Conservation (phyloP, 2,888 invertebrate genomes). For the Coelinius sp. region DNA sequence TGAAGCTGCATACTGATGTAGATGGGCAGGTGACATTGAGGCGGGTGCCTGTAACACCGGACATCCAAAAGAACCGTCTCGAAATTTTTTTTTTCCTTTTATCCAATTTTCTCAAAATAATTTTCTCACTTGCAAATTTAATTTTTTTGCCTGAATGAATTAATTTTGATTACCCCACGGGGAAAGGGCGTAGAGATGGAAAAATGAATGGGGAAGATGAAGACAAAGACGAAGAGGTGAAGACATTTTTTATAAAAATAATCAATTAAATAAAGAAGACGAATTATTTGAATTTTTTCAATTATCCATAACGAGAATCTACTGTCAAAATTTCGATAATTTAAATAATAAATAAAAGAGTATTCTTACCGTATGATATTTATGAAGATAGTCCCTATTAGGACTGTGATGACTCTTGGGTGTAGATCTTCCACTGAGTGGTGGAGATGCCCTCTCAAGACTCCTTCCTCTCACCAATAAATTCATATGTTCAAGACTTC, state of each 20-base stretch:
- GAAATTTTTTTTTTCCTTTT: slow-evolving; percentile 29
- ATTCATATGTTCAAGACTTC: slow-evolving; percentile 96
- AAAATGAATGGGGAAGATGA: background rate
- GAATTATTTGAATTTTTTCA: background rate
- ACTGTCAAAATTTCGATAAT: background rate
- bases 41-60: slow-evolving; percentile 82
- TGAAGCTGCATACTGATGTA: slow-evolving; percentile 79
- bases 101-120: slow-evolving; percentile 40
- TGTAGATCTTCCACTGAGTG: slow-evolving; percentile 91
- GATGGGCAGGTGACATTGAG: slow-evolving; percentile 90
- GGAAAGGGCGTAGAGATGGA: background rate
- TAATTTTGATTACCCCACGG: no score
- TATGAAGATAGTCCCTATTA: slow-evolving; percentile 88
- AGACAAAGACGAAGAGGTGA: background rate
- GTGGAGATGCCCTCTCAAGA: slow-evolving; percentile 81
- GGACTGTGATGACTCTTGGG: slow-evolving; percentile 85
- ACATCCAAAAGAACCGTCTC: slow-evolving; percentile 28
- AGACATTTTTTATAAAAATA: background rate
- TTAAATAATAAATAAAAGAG: background rate
- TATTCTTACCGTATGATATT: slow-evolving; percentile 93
- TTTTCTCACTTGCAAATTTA: background rate
- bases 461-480: slow-evolving; percentile 82
- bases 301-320: no score
- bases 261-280: no score
- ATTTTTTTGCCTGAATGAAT: background rate